phyloP scores from a whole-genome alignment of 2,797 vertebrate species.

The Jordanella pulchra region DNA sequence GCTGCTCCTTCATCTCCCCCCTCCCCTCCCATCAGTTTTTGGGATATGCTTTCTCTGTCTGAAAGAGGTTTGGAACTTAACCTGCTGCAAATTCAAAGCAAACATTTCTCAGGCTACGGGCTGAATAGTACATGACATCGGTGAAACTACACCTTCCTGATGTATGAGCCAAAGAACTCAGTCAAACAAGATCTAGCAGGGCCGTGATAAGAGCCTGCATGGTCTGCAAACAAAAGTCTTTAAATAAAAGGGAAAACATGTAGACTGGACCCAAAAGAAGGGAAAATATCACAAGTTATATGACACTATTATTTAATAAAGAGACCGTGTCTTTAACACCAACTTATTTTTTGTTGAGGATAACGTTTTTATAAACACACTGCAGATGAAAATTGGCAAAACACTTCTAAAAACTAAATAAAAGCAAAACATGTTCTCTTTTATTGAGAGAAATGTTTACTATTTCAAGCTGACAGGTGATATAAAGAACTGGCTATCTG shows the following conservation, averaged over 20 bases:
- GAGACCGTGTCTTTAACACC: background rate
- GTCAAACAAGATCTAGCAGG: background rate
- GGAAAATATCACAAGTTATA: background rate
- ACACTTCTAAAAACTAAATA: background rate
- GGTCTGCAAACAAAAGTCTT: background rate
- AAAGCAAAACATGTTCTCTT: background rate
- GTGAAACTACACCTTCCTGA: conserved; percentile 1
- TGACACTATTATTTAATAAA: too few species aligned
- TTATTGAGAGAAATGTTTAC: background rate
- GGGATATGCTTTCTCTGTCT: conserved; percentile 16
- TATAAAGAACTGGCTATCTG: background rate
- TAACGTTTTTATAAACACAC: background rate
- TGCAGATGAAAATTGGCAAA: background rate
- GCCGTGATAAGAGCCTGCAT: background rate
- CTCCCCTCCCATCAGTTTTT: too few species aligned
- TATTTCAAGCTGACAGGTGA: background rate
- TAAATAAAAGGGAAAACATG: too few species aligned
- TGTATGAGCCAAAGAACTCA: background rate
- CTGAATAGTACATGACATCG: conserved; percentile 35
- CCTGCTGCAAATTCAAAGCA: conserved; percentile 26
- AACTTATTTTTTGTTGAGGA: background rate
- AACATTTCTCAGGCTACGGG: conserved; percentile 5
- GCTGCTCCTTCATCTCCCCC: background rate
- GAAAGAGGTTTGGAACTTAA: conserved; percentile 16
- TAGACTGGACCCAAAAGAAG: background rate